Conservation (phyloP, 2,113 vertebrate species). For the Otus sunia region DNA sequence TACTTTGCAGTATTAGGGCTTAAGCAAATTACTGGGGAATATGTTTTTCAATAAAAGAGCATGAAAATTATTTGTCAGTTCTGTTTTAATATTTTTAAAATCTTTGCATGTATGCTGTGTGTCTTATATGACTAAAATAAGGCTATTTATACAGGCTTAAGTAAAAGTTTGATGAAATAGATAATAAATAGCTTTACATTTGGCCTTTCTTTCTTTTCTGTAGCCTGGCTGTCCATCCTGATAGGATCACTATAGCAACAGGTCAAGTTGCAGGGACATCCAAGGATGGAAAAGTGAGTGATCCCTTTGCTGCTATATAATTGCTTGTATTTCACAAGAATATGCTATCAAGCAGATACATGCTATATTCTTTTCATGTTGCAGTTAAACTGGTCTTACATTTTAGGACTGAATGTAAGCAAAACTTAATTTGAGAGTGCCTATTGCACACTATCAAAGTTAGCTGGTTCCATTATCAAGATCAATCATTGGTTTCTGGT, state of each 20-base stretch:
- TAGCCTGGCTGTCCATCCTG: conserved; percentile 96
- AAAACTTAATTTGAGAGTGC: not conserved
- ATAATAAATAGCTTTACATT: not conserved
- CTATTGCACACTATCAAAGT: not conserved
- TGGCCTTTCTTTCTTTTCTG: not conserved
- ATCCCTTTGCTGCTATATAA: not conserved
- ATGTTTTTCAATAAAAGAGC: not conserved
- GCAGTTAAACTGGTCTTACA: not conserved
- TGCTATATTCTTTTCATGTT: not conserved
- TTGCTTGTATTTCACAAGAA: not conserved
- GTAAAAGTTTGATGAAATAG: not conserved
- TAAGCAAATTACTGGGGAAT: not conserved
- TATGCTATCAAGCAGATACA: not conserved
- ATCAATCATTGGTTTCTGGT: not conserved
- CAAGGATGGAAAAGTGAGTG: conserved; percentile 94
- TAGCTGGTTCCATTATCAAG: not conserved
- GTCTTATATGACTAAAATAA: not conserved
- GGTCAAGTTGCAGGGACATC: conserved; percentile 96
- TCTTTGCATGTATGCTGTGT: not conserved
- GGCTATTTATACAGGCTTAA: not conserved
- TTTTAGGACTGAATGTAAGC: not conserved
- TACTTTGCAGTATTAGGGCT: not conserved
- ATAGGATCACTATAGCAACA: conserved; percentile 98
- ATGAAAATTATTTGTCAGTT: not conserved
- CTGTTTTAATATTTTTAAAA: not conserved